These are phyloP conservation scores for Myzus persicae DNA, from an alignment of 1,140 invertebrate genomes.

Conservation along the genomic window DNA sequence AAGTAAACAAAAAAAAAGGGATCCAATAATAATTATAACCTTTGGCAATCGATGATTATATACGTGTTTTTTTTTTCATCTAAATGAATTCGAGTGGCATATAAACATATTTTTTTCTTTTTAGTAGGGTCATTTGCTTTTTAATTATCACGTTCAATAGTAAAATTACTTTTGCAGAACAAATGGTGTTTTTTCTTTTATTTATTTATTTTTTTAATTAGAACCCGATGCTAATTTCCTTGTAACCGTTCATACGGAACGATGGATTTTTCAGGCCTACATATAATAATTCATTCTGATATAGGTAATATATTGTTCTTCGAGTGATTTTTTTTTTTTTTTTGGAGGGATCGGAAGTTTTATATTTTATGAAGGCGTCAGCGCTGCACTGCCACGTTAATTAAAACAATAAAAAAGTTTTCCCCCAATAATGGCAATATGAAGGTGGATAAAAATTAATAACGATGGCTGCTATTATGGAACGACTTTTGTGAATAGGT, in stretches of 20 bases:
- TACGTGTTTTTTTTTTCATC: background rate
- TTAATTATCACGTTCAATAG: constrained; percentile 33
- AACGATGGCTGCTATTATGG: background rate
- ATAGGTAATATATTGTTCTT: background rate
- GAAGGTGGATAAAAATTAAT: constrained; percentile 28
- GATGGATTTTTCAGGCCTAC: background rate
- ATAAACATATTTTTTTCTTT: background rate
- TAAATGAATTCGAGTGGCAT: background rate
- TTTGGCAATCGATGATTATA: background rate
- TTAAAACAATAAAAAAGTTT: constrained; percentile 28
- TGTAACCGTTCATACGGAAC: background rate
- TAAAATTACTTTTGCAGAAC: constrained; percentile 8
- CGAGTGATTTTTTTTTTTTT: background rate
- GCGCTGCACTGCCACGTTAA: background rate
- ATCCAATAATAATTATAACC: background rate
- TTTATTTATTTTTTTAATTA: constrained; percentile 24
- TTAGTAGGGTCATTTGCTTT: background rate
- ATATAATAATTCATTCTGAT: background rate
- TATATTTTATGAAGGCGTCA: too few species aligned
- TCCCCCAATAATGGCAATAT: background rate
- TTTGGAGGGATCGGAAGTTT: background rate
- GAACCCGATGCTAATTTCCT: background rate
- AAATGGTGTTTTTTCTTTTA: background rate
- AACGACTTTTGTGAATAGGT: constrained; percentile 18
- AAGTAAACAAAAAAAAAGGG: background rate